Conservation (phyloP, 1,140 invertebrate genomes). For the Mamestra configurata region DNA sequence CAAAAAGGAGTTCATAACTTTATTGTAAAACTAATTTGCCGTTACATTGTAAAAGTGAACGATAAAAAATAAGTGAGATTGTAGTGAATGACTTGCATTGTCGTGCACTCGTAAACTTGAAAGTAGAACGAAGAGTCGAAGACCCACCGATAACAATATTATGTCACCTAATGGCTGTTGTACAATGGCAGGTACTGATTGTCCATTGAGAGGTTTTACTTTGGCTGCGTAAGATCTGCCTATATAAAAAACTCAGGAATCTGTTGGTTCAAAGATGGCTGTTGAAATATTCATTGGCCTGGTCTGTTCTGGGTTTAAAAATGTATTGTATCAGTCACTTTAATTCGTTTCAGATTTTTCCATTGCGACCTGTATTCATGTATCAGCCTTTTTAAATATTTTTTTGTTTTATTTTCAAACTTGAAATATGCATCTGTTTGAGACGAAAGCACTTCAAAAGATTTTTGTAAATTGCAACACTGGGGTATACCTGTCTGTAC, state of each 20-base stretch:
- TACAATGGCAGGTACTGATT: neutral
- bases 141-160: conserved; percentile 8
- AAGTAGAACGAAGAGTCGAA: conserved; percentile 19
- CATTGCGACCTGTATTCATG: too few relatives aligned
- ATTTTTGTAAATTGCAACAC: conserved; percentile 3
- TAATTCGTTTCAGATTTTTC: too few relatives aligned
- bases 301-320: too few relatives aligned
- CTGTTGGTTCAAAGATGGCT: too few relatives aligned
- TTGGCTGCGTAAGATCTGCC: neutral
- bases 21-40: neutral
- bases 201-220: neutral
- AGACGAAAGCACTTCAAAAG: neutral
- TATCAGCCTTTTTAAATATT: too few relatives aligned
- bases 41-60: conserved; percentile 21
- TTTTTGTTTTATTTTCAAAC: too few relatives aligned
- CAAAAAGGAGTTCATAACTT: neutral
- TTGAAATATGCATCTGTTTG: neutral
- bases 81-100: conserved; percentile 19
- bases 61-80: neutral
- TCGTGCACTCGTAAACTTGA: conserved; percentile 3
- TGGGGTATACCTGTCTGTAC: too few relatives aligned
- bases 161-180: neutral
- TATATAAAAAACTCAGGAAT: too few relatives aligned
- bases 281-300: too few relatives aligned
- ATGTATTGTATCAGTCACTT: too few relatives aligned